Evolutionary conservation across 2,113 vertebrate genomes (phyloP).

Genomic region (Motacilla tschutschensis): DNA sequence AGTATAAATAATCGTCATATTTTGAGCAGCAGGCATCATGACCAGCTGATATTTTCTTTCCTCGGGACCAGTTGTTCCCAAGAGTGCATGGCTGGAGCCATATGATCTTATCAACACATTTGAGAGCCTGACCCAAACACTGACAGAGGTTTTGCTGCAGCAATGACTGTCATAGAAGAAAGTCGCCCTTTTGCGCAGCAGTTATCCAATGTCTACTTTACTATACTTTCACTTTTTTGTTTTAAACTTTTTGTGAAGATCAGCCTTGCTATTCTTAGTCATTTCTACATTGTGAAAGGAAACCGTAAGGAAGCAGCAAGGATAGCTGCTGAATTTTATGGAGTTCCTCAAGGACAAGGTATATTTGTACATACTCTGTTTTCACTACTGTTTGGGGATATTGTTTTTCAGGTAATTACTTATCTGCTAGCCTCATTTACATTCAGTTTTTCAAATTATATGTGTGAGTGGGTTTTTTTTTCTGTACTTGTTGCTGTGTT

Average conservation of each 20-base stretch:
- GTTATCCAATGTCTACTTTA: conserved; percentile 94
- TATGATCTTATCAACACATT: conserved; percentile 76
- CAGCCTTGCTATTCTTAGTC: conserved; percentile 91
- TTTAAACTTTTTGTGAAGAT: conserved; percentile 97
- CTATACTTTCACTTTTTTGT: conserved; percentile 94
- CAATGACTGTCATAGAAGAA: conserved; percentile 85
- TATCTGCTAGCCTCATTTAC: neutral
- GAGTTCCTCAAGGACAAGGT: conserved; percentile 88
- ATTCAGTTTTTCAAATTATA: neutral
- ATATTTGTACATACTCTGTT: conserved; percentile 51
- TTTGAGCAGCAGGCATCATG: conserved; percentile 74
- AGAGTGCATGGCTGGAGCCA: conserved; percentile 72
- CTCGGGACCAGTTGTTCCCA: conserved; percentile 79
- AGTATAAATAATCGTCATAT: conserved; percentile 80
- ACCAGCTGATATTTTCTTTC: conserved; percentile 78
- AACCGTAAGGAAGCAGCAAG: conserved; percentile 94
- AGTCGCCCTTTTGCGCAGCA: conserved; percentile 87
- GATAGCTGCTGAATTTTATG: conserved; percentile 94
- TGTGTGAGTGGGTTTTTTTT: neutral
- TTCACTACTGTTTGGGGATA: neutral
- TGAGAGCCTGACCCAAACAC: conserved; percentile 71
- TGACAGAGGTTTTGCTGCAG: conserved; percentile 59
- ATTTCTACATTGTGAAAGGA: conserved; percentile 95
- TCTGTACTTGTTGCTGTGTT: neutral
- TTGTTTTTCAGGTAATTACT: neutral